Conservation (phyloP, 2,113 vertebrate genomes). For the Antechinus stuartii region DNA sequence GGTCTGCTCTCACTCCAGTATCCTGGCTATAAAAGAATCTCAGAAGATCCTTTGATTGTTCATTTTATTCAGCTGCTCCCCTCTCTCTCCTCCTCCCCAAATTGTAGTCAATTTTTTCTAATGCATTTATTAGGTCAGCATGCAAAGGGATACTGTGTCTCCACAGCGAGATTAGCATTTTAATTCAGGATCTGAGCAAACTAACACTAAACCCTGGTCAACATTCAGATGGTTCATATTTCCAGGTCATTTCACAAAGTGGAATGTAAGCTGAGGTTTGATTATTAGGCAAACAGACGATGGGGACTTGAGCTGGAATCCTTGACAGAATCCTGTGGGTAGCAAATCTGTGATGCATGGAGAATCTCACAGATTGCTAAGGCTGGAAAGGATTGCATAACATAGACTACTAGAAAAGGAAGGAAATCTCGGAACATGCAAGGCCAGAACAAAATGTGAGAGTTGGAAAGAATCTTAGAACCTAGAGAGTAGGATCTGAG, state of each 20-base stretch:
- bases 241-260: background rate
- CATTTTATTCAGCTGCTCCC: background rate
- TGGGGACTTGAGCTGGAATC: background rate
- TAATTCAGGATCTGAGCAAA: background rate
- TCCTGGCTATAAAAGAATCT: background rate
- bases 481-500: background rate
- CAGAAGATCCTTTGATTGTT: background rate
- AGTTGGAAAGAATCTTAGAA: background rate
- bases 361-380: background rate
- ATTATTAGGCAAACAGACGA: background rate
- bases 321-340: background rate
- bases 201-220: conserved; percentile 1
- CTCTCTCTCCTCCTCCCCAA: background rate
- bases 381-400: background rate
- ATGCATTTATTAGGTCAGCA: background rate
- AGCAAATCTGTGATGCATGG: background rate
- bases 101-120: background rate
- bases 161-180: background rate
- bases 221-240: background rate
- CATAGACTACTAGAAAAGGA: background rate
- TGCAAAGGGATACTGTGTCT: conserved; percentile 1
- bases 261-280: background rate
- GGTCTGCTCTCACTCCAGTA: background rate
- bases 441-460: background rate
- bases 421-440: background rate